Percentiles rank a stretch among this genome's conserved stretches.
Evolutionary conservation across 2,888 invertebrate genomes (phyloP).

Genomic region (Stegana nigrithorax): DNA sequence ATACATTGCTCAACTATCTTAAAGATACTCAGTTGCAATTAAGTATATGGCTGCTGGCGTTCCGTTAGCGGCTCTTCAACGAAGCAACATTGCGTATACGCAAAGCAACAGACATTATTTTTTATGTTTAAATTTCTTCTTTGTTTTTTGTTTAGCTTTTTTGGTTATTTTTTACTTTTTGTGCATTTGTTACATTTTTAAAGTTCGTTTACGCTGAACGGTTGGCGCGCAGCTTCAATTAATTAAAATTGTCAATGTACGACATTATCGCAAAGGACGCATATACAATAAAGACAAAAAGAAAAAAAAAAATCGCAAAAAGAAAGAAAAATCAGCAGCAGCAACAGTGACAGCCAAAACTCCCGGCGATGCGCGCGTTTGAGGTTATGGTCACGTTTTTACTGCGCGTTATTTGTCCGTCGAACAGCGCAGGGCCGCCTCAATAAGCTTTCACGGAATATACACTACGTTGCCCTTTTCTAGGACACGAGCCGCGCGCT

Average conservation of each 20-base stretch:
- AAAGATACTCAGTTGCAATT: no score
- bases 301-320: neutral
- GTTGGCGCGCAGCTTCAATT: neutral
- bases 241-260: constrained; percentile 5
- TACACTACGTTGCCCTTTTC: neutral
- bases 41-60: no score
- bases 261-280: constrained; percentile 12
- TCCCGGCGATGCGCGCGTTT: neutral
- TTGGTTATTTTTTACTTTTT: no score
- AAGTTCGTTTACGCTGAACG: no score
- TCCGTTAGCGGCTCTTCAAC: no score
- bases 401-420: neutral
- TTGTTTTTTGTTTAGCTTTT: no score
- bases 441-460: neutral
- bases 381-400: neutral
- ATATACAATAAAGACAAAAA: neutral
- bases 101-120: no score
- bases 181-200: no score
- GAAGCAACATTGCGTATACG: no score
- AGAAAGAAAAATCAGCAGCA: constrained; percentile 4
- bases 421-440: no score
- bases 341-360: neutral
- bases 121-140: no score
- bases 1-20: neutral
- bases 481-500: neutral